Conservation (phyloP, 1,140 invertebrate genomes). For the Cardiocondyla obscurior region DNA sequence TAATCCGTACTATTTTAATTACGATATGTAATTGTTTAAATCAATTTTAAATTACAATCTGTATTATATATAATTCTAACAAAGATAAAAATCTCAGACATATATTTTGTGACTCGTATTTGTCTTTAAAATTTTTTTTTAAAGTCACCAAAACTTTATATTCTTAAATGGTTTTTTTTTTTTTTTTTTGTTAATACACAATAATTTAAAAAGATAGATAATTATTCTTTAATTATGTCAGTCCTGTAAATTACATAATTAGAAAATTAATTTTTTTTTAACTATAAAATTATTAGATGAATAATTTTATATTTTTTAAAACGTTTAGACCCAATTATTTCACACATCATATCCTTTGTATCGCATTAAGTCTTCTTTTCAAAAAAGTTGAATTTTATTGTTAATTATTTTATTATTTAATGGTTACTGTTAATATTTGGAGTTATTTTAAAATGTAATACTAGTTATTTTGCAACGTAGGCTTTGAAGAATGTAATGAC, state of each 20-base stretch:
- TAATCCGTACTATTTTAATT: neutral
- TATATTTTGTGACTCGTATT: no score
- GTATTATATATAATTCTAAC: no score
- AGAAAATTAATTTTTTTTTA: neutral
- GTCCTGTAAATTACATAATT: neutral
- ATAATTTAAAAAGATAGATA: no score
- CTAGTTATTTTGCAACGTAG: neutral
- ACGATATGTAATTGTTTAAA: neutral
- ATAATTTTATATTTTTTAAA: neutral
- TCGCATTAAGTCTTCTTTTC: slow-evolving; percentile 28
- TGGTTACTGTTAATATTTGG: slow-evolving; percentile 12
- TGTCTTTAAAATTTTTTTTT: no score
- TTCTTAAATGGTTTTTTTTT: no score
- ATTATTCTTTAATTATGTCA: neutral
- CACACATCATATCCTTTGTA: slow-evolving; percentile 18
- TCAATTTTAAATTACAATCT: no score
- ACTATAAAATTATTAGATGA: neutral
- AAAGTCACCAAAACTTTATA: slow-evolving; percentile 1
- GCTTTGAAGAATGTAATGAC: neutral
- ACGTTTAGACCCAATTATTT: neutral
- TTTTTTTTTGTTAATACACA: no score
- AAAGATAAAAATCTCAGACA: neutral
- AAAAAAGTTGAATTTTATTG: neutral
- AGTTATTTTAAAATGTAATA: no score
- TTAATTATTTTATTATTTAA: neutral